These are phyloP conservation scores for Glaucopsyche alexis DNA, from an alignment of 2,888 invertebrate genomes.

Conservation along the genomic window DNA sequence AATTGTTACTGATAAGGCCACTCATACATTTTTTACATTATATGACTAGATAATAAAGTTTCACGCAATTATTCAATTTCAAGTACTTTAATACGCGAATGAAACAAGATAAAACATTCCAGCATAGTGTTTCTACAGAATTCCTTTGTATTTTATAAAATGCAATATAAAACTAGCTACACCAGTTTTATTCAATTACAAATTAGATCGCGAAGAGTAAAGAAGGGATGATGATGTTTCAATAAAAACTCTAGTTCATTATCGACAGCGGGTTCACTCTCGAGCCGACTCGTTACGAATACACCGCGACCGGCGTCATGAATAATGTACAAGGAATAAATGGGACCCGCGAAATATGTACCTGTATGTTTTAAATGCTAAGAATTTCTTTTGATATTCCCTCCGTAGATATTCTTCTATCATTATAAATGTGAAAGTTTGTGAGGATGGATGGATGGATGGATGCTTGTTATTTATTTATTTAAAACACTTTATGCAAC, in stretches of 20 bases:
- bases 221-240: conserved; percentile 35
- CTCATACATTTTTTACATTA: too few species aligned
- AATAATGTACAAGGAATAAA: conserved; percentile 74
- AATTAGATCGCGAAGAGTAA: conserved; percentile 31
- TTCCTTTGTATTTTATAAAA: too few species aligned
- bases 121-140: too few species aligned
- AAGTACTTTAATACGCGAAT: too few species aligned
- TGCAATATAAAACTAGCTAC: not conserved
- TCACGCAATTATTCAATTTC: too few species aligned
- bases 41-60: too few species aligned
- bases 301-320: conserved; percentile 58
- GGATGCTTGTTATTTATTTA: too few species aligned
- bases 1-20: not conserved
- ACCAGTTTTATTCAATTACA: not conserved
- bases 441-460: too few species aligned
- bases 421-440: too few species aligned
- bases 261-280: conserved; percentile 56
- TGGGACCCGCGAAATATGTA: conserved; percentile 64
- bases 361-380: conserved; percentile 69
- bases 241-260: conserved; percentile 60
- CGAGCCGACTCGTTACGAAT: conserved; percentile 70
- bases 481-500: too few species aligned
- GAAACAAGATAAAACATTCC: too few species aligned
- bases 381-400: conserved; percentile 63
- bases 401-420: conserved; percentile 36